These are phyloP conservation scores for Callyntrura guangdongensis DNA, from an alignment of 2,888 invertebrate species.

Conservation along the genomic window DNA sequence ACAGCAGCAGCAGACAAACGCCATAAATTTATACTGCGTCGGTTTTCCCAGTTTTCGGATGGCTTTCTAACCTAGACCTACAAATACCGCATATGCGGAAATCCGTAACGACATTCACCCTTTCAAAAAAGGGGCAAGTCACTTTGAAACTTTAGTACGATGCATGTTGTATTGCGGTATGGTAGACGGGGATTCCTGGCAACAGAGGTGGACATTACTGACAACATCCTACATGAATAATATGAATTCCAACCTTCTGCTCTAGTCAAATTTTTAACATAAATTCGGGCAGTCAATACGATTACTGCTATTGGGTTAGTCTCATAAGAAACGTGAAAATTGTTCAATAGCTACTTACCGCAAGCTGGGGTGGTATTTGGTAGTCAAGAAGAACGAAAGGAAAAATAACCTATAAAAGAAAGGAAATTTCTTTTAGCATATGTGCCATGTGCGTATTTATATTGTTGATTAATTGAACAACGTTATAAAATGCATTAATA, in stretches of 20 bases:
- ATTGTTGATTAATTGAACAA: neutral
- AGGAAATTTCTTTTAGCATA: no score
- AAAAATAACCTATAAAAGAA: no score
- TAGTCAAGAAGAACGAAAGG: no score
- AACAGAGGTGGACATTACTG: neutral
- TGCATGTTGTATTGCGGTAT: neutral
- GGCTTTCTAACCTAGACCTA: conserved; percentile 74
- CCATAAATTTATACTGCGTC: neutral
- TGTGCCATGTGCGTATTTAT: neutral
- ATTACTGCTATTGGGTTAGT: neutral
- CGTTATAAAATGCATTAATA: conserved; percentile 39
- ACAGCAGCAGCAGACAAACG: no score
- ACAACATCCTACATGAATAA: neutral
- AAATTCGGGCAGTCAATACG: neutral
- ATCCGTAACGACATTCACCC: conserved; percentile 70
- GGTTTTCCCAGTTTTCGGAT: neutral
- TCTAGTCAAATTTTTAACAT: conserved; percentile 18
- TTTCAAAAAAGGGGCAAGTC: conserved; percentile 17
- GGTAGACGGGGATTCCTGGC: neutral
- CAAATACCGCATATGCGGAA: conserved; percentile 67
- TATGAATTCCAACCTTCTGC: neutral
- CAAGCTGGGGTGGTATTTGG: no score
- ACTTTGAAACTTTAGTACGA: neutral
- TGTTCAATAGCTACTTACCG: no score
- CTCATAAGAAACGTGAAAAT: no score